phyloP scores from a whole-genome alignment of 2,113 vertebrate species.

The Microtus richardsoni region DNA sequence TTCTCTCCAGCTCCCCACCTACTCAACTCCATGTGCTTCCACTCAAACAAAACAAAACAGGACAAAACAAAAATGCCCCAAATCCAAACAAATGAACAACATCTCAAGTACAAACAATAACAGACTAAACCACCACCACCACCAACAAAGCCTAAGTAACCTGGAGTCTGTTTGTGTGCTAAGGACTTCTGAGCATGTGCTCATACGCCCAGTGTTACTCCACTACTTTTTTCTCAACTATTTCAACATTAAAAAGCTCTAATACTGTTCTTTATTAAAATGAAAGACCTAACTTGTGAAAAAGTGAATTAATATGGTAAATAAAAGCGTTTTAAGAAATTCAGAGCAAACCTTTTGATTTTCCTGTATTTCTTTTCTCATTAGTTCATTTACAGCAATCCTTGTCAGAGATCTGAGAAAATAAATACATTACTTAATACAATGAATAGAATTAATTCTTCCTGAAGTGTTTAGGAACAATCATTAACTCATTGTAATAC shows the following conservation, averaged over 20 bases:
- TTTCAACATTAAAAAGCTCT: conserved; percentile 32
- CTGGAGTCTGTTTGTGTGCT: neutral
- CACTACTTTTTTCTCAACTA: neutral
- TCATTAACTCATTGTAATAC: neutral
- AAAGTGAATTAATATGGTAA: neutral
- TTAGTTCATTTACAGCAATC: conserved; percentile 92
- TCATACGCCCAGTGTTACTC: neutral
- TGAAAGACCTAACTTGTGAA: neutral
- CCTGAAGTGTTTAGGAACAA: conserved; percentile 17
- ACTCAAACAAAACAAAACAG: neutral
- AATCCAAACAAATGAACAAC: neutral
- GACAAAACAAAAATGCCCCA: neutral
- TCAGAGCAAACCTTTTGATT: conserved; percentile 95
- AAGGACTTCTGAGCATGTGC: neutral
- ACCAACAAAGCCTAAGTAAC: neutral
- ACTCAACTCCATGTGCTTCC: neutral
- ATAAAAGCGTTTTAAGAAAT: neutral
- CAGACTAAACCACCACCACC: neutral
- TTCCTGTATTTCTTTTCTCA: conserved; percentile 95
- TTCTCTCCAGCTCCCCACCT: neutral
- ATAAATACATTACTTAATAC: conserved; percentile 67
- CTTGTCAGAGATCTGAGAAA: conserved; percentile 95
- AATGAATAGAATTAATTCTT: neutral
- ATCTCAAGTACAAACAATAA: neutral
- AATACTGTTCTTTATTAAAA: neutral